These are phyloP conservation scores for Ischnus inquisitorius DNA, from an alignment of 2,888 invertebrate genomes.

Conservation along the genomic window DNA sequence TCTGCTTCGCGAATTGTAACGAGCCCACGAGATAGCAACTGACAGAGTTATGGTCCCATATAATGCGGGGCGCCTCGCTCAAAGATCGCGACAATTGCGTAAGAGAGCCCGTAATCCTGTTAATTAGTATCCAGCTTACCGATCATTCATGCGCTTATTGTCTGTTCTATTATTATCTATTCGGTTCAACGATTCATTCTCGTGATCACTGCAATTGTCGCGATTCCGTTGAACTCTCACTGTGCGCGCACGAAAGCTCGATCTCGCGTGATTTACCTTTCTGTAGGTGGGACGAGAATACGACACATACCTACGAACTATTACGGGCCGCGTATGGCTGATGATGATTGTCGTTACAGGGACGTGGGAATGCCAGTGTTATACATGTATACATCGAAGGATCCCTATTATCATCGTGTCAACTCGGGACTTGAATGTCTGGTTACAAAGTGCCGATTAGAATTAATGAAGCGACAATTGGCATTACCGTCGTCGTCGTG, in stretches of 20 bases:
- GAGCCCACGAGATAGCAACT: not conserved
- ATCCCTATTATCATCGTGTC: slow-evolving; percentile 67
- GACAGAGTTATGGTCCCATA: slow-evolving; percentile 2
- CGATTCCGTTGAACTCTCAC: not conserved
- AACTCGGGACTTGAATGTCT: slow-evolving; percentile 36
- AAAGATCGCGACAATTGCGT: not conserved
- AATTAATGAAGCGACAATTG: slow-evolving; percentile 80
- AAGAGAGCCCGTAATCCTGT: not conserved
- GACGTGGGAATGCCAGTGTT: slow-evolving; percentile 47
- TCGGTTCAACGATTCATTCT: not conserved
- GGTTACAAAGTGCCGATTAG: slow-evolving; percentile 75
- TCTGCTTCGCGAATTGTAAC: not conserved
- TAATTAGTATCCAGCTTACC: not conserved
- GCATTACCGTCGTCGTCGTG: slow-evolving; percentile 73
- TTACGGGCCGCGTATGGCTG: slow-evolving; percentile 7
- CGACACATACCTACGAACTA: not conserved
- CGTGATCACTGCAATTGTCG: not conserved
- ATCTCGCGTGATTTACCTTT: not conserved
- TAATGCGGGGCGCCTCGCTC: not conserved
- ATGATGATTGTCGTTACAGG: slow-evolving; percentile 62
- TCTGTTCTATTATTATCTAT: too few relatives aligned
- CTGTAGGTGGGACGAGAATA: not conserved
- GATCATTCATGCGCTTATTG: not conserved
- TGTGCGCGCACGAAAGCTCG: not conserved
- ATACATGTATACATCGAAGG: slow-evolving; percentile 28